phyloP scores from a whole-genome alignment of 2,113 vertebrate species.

The Pogona vitticeps region DNA sequence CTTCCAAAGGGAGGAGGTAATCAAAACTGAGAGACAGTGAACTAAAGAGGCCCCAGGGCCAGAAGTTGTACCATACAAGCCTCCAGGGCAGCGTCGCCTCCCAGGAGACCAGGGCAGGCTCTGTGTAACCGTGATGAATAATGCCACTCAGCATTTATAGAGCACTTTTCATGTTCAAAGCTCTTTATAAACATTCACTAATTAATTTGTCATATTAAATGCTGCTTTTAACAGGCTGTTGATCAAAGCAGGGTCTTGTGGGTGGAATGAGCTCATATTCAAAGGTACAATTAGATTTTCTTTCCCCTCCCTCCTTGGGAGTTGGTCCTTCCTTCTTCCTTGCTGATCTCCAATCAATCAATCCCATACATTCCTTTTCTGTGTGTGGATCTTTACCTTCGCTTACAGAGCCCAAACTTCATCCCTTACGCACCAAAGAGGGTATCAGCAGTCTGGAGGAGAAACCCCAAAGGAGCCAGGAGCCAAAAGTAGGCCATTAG shows the following conservation, averaged over 20 bases:
- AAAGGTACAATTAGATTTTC: neutral
- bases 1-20: slow-evolving; percentile 3
- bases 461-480: neutral
- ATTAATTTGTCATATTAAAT: slow-evolving; percentile 60
- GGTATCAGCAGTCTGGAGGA: neutral
- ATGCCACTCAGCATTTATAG: slow-evolving; percentile 51
- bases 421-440: too few species aligned
- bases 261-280: neutral
- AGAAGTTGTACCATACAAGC: neutral
- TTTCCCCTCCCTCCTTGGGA: too few species aligned
- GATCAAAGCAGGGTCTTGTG: slow-evolving; percentile 44
- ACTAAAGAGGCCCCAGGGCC: neutral
- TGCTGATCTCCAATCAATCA: neutral
- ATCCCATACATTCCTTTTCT: neutral
- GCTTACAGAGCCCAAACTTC: neutral
- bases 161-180: slow-evolving; percentile 61
- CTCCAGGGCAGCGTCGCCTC: neutral
- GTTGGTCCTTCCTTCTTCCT: neutral
- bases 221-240: slow-evolving; percentile 44
- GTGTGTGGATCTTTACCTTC: neutral
- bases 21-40: neutral
- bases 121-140: slow-evolving; percentile 40
- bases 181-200: slow-evolving; percentile 62
- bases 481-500: neutral
- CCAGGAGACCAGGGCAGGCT: neutral